Evolutionary conservation across 64 coral and sea anemone species (phyloP).

Genomic region (Pocillopora damicornis): DNA sequence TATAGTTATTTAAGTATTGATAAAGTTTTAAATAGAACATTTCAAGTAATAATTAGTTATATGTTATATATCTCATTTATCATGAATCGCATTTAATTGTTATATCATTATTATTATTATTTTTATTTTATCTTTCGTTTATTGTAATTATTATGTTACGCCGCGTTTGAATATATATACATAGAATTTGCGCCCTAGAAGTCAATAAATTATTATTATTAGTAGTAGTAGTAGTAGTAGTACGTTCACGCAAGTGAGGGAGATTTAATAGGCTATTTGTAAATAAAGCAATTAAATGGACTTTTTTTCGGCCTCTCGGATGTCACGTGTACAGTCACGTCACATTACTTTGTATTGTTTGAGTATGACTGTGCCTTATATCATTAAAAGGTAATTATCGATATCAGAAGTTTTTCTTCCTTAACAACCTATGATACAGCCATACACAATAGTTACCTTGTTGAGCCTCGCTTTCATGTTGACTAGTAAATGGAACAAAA

Average conservation of each 20-base stretch:
- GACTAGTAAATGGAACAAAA: constrained; percentile 12
- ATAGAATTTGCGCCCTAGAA: too few species aligned
- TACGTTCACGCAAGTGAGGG: constrained; percentile 19
- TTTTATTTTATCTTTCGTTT: too few species aligned
- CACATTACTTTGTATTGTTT: not conserved
- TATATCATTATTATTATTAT: too few species aligned
- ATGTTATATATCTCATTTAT: too few species aligned
- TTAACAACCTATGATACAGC: not conserved
- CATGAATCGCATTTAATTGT: too few species aligned
- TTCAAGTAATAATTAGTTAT: too few species aligned
- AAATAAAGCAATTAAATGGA: not conserved
- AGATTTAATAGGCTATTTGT: constrained; percentile 35
- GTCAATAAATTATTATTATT: too few species aligned
- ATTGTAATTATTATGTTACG: too few species aligned
- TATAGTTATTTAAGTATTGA: too few species aligned
- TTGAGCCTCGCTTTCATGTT: constrained; percentile 22
- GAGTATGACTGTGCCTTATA: not conserved
- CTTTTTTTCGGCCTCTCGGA: constrained; percentile 1
- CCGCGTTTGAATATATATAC: too few species aligned
- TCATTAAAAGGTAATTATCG: not conserved
- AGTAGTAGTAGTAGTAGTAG: constrained; percentile 9
- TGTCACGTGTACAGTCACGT: not conserved
- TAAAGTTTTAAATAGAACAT: too few species aligned
- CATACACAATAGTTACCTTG: not conserved
- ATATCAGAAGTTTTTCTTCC: constrained; percentile 8